Evolutionary conservation across 1,140 invertebrate genomes (phyloP).

Genomic region (Eupeodes corollae): DNA sequence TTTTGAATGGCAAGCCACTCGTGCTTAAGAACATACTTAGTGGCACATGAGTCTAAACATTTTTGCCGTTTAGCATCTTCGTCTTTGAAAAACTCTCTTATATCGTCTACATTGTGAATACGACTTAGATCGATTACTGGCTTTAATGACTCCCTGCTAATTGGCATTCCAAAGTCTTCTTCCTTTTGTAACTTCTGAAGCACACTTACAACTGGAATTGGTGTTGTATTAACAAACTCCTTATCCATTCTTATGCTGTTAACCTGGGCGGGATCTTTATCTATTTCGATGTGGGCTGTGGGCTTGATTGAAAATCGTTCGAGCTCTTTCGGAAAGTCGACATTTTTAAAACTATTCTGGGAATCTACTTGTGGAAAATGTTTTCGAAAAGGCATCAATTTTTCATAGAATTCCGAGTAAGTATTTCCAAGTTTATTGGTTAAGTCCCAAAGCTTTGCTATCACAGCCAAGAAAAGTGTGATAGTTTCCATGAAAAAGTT

Average conservation of each 20-base stretch:
- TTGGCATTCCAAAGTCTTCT: neutral
- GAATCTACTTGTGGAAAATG: slow-evolving; percentile 17
- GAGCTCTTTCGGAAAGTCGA: slow-evolving; percentile 10
- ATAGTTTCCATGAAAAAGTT: slow-evolving; percentile 25
- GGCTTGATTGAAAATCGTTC: slow-evolving; percentile 13
- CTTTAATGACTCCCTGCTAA: neutral
- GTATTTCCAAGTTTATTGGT: slow-evolving; percentile 13
- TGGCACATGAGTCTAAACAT: slow-evolving; percentile 12
- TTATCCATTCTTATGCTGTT: slow-evolving; percentile 7
- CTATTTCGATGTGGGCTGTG: slow-evolving; percentile 12
- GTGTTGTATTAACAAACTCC: neutral
- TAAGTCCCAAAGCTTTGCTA: slow-evolving; percentile 24
- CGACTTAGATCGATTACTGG: neutral
- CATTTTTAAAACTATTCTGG: slow-evolving; percentile 13
- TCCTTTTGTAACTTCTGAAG: neutral
- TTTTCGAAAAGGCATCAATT: slow-evolving; percentile 7
- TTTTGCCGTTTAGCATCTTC: slow-evolving; percentile 17
- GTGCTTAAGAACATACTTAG: slow-evolving; percentile 18
- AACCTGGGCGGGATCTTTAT: neutral
- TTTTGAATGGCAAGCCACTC: slow-evolving; percentile 24
- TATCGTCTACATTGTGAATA: slow-evolving; percentile 14
- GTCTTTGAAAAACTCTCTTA: slow-evolving; percentile 18
- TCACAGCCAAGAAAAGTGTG: slow-evolving; percentile 20
- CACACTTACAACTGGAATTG: neutral
- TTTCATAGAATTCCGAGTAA: slow-evolving; percentile 20